Percentiles rank a stretch among this genome's conserved stretches.
These are phyloP conservation scores for Dendrocincla tyrannina DNA, from an alignment of 2,797 vertebrate genomes.

Conservation along the genomic window DNA sequence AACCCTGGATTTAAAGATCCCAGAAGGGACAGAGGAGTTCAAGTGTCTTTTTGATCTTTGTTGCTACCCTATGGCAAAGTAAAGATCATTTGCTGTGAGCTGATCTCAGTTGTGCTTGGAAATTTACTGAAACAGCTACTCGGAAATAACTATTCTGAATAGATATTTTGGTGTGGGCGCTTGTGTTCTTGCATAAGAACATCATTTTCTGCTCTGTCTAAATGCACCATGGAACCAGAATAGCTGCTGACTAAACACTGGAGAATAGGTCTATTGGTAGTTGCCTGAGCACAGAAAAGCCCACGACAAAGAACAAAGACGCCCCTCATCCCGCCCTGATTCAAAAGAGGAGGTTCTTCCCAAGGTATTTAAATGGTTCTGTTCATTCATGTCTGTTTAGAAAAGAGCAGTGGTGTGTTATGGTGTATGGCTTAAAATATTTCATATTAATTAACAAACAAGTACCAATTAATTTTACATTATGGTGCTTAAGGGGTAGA, in stretches of 20 bases:
- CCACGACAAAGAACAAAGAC: background rate
- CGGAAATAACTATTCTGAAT: background rate
- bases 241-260: background rate
- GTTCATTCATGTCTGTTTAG: background rate
- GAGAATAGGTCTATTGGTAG: background rate
- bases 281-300: background rate
- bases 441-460: conserved; percentile 46
- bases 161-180: background rate
- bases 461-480: conserved; percentile 48
- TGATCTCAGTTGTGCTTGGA: background rate
- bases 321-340: rapidly evolving
- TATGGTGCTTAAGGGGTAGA: conserved; percentile 11
- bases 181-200: background rate
- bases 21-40: background rate
- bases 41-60: background rate
- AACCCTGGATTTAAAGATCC: background rate
- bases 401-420: conserved; percentile 33
- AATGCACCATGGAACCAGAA: background rate
- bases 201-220: background rate
- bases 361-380: background rate
- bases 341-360: background rate
- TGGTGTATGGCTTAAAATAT: conserved; percentile 23
- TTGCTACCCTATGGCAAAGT: background rate
- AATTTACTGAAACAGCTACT: background rate
- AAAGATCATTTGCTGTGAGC: background rate